Percentiles rank a stretch among this genome's conserved stretches.
Evolutionary conservation across 2,888 invertebrate genomes (phyloP).

Genomic region (Alitta virens): DNA sequence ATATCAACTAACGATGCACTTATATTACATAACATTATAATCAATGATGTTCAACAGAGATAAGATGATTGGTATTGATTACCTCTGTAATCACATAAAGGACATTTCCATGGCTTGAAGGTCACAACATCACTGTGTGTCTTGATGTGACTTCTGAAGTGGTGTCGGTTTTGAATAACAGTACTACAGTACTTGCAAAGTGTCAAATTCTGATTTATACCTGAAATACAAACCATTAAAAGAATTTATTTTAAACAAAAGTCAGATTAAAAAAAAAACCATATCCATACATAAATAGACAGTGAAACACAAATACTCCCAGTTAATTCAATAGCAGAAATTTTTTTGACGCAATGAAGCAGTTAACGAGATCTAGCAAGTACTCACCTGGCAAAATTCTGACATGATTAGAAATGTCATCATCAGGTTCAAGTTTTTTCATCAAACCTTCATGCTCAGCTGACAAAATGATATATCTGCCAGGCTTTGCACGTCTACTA

Average conservation of each 20-base stretch:
- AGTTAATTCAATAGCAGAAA: too few relatives aligned
- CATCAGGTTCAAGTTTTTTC: slow-evolving; percentile 15
- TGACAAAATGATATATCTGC: slow-evolving; percentile 16
- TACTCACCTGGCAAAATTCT: neutral
- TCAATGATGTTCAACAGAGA: too few relatives aligned
- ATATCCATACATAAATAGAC: too few relatives aligned
- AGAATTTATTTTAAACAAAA: too few relatives aligned
- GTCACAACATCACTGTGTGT: slow-evolving; percentile 19
- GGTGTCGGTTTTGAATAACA: slow-evolving; percentile 13
- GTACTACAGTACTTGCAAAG: slow-evolving; percentile 23
- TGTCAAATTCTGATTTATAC: slow-evolving; percentile 2
- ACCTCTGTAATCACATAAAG: slow-evolving; percentile 29
- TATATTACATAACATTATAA: too few relatives aligned
- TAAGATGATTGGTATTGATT: too few relatives aligned
- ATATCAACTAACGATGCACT: too few relatives aligned
- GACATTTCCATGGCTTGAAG: slow-evolving; percentile 27
- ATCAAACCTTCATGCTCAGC: slow-evolving; percentile 17
- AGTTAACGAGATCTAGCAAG: neutral
- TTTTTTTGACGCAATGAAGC: neutral
- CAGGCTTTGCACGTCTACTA: slow-evolving; percentile 9
- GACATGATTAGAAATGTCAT: slow-evolving; percentile 18
- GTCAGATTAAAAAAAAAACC: too few relatives aligned
- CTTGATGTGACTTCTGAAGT: slow-evolving; percentile 23
- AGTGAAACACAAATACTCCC: too few relatives aligned
- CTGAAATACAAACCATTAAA: too few relatives aligned